These are phyloP conservation scores for Saguinus midas DNA, from an alignment of 2,113 vertebrate species.

Conservation along the genomic window DNA sequence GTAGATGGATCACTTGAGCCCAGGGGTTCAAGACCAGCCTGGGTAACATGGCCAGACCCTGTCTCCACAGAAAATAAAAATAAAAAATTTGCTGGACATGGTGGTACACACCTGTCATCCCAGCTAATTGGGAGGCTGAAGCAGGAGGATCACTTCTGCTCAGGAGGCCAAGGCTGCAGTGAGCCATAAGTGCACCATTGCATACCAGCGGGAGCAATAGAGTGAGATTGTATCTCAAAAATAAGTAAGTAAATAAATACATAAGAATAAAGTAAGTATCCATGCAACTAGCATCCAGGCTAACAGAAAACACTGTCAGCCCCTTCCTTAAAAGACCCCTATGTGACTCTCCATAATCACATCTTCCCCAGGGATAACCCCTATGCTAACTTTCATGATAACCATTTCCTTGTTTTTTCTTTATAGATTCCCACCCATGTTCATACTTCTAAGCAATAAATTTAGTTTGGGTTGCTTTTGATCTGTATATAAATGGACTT, in stretches of 20 bases:
- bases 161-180: too few relatives aligned
- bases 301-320: neutral
- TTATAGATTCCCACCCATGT: neutral
- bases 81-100: too few relatives aligned
- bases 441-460: neutral
- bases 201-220: too few relatives aligned
- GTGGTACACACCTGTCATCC: too few relatives aligned
- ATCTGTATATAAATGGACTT: neutral
- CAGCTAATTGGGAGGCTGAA: too few relatives aligned
- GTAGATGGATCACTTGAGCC: too few relatives aligned
- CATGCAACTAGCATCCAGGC: neutral
- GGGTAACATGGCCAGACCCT: too few relatives aligned
- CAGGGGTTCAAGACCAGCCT: too few relatives aligned
- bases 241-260: neutral
- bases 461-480: neutral
- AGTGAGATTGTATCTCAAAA: too few relatives aligned
- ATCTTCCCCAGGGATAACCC: neutral
- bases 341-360: neutral
- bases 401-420: neutral
- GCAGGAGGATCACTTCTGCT: too few relatives aligned
- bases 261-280: neutral
- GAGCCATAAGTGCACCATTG: too few relatives aligned
- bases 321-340: neutral
- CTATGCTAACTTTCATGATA: neutral
- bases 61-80: too few relatives aligned